Percentiles rank a stretch among this genome's conserved stretches.
Conservation (phyloP, 2,888 invertebrate species). For the Aphodius sticticus region DNA sequence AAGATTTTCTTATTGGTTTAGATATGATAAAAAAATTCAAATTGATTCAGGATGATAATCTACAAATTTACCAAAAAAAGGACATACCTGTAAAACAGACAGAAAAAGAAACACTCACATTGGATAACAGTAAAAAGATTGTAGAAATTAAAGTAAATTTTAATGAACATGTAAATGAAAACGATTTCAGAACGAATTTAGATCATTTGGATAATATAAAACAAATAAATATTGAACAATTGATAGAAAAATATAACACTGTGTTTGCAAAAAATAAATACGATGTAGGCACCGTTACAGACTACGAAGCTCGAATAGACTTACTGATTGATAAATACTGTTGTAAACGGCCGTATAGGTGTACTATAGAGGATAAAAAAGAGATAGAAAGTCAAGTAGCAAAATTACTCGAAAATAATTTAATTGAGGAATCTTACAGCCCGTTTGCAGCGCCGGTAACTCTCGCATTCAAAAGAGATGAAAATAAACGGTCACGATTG, state of each 20-base stretch:
- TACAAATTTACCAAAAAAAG: slow-evolving; percentile 34
- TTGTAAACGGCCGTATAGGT: slow-evolving; percentile 38
- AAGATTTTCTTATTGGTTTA: slow-evolving; percentile 40
- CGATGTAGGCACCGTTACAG: slow-evolving; percentile 43
- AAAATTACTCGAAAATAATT: slow-evolving; percentile 41
- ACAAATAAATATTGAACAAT: slow-evolving; percentile 32
- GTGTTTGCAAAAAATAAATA: slow-evolving; percentile 47
- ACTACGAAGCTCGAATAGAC: slow-evolving; percentile 45
- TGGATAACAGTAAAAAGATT: too few species aligned
- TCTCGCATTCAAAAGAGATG: too few species aligned
- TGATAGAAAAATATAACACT: slow-evolving; percentile 42
- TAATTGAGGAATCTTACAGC: slow-evolving; percentile 40
- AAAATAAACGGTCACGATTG: too few species aligned
- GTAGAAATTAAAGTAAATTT: too few species aligned
- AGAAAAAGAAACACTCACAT: slow-evolving; percentile 15
- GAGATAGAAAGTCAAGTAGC: slow-evolving; percentile 35
- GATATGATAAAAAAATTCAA: slow-evolving; percentile 42
- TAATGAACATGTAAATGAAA: too few species aligned
- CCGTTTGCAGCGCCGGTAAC: too few species aligned
- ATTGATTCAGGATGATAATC: slow-evolving; percentile 38
- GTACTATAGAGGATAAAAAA: slow-evolving; percentile 39
- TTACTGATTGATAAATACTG: slow-evolving; percentile 40
- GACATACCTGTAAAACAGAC: slow-evolving; percentile 21
- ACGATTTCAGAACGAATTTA: too few species aligned
- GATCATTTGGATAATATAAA: too few species aligned